Evolutionary conservation across 2,888 invertebrate species (phyloP).

Genomic region (Stictocephala bisonia): DNA sequence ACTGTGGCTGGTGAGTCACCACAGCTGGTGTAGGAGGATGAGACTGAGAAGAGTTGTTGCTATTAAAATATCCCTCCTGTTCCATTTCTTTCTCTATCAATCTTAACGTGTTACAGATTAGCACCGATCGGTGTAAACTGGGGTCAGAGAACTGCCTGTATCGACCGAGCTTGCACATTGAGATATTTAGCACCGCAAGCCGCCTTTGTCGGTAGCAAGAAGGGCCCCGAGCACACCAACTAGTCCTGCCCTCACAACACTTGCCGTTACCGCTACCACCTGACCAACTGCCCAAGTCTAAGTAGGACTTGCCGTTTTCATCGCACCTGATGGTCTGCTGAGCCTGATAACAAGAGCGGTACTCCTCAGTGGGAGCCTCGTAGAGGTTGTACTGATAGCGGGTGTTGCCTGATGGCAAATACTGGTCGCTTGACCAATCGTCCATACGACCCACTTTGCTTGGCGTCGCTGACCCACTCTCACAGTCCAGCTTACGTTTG

Average conservation of each 20-base stretch:
- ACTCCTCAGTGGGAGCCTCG: constrained; percentile 18
- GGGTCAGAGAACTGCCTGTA: constrained; percentile 91
- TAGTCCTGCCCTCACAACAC: constrained; percentile 79
- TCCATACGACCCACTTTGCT: constrained; percentile 42
- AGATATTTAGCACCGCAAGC: constrained; percentile 89
- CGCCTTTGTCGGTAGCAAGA: constrained; percentile 86
- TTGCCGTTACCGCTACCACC: constrained; percentile 62
- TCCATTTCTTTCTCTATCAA: constrained; percentile 92
- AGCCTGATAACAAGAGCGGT: constrained; percentile 62
- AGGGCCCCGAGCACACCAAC: constrained; percentile 80
- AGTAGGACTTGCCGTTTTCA: constrained; percentile 90
- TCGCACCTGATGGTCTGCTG: constrained; percentile 88
- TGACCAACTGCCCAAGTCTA: constrained; percentile 80
- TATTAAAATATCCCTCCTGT: constrained; percentile 64
- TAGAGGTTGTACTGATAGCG: constrained; percentile 39
- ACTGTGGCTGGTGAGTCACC: constrained; percentile 40
- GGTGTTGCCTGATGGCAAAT: constrained; percentile 35
- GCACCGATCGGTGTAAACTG: constrained; percentile 87
- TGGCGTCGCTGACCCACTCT: constrained; percentile 58
- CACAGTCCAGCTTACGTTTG: constrained; percentile 62
- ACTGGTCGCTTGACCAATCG: constrained; percentile 41
- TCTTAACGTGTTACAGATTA: constrained; percentile 92
- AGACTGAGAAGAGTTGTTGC: constrained; percentile 44
- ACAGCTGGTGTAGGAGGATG: constrained; percentile 37
- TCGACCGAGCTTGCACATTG: constrained; percentile 90